These are phyloP conservation scores for Morpho helenor DNA, from an alignment of 2,888 invertebrate genomes.

Conservation along the genomic window DNA sequence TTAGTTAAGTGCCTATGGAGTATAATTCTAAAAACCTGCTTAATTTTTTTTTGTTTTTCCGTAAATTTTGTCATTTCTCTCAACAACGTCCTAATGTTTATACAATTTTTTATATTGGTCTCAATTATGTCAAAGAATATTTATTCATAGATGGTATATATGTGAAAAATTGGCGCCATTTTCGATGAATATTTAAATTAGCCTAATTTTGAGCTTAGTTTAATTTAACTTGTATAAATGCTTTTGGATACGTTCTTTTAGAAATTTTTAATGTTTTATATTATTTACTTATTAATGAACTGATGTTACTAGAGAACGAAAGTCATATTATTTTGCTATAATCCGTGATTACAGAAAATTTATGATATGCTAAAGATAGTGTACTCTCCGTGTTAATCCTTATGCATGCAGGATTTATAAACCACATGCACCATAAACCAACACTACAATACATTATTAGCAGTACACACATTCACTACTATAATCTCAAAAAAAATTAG, in stretches of 20 bases:
- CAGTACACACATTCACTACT: no score
- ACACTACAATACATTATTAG: no score
- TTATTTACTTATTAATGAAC: background rate
- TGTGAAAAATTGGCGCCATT: slow-evolving; percentile 19
- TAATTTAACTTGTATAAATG: background rate
- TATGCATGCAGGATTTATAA: no score
- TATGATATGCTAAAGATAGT: background rate
- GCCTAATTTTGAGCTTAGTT: slow-evolving; percentile 24
- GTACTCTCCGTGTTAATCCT: background rate
- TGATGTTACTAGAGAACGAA: no score
- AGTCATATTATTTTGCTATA: no score
- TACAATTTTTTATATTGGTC: slow-evolving; percentile 62
- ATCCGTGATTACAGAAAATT: background rate
- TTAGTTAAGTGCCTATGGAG: no score
- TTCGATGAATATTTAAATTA: slow-evolving; percentile 30
- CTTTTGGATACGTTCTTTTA: background rate
- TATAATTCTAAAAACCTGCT: no score
- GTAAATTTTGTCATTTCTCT: no score
- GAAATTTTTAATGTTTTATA: background rate
- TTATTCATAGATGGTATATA: slow-evolving; percentile 36
- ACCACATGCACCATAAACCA: no score
- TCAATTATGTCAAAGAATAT: slow-evolving; percentile 72
- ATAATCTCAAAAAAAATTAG: background rate
- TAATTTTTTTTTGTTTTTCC: no score
- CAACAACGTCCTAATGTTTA: slow-evolving; percentile 32